phyloP scores from a whole-genome alignment of 1,140 invertebrate genomes.

The Parasteatoda tepidariorum region DNA sequence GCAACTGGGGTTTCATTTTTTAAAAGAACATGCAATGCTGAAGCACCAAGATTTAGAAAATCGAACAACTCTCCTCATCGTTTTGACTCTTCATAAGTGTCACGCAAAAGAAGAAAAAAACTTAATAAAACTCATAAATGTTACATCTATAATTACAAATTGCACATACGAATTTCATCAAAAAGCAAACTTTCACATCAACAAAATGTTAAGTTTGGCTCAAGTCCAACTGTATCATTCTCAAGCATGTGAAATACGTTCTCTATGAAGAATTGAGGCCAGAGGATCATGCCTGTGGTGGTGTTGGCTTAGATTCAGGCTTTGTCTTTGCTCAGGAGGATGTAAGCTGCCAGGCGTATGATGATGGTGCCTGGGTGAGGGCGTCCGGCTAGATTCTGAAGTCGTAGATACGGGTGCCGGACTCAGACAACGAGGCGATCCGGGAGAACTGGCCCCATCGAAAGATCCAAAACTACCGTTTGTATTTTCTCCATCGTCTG shows the following conservation, averaged over 20 bases:
- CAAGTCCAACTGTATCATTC: too few species aligned
- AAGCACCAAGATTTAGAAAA: too few species aligned
- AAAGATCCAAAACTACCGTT: constrained; percentile 47
- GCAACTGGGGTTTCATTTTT: too few species aligned
- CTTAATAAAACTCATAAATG: too few species aligned
- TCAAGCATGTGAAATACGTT: neutral
- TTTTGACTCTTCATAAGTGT: too few species aligned
- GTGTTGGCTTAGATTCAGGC: constrained; percentile 36
- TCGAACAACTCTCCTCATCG: too few species aligned
- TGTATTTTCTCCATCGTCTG: constrained; percentile 48
- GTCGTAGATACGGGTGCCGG: constrained; percentile 62
- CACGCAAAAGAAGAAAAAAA: too few species aligned
- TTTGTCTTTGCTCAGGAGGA: constrained; percentile 9
- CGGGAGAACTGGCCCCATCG: neutral
- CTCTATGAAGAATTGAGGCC: constrained; percentile 34
- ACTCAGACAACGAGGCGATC: constrained; percentile 47
- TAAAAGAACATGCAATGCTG: too few species aligned
- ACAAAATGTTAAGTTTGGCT: too few species aligned
- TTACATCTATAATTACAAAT: too few species aligned
- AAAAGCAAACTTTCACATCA: neutral
- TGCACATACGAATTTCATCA: neutral
- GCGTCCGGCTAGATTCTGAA: constrained; percentile 58
- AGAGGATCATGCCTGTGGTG: constrained; percentile 35
- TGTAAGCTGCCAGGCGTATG: neutral
- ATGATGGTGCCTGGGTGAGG: constrained; percentile 32